Conservation (phyloP, 2,888 invertebrate species). For the Aspidiotus destructor region DNA sequence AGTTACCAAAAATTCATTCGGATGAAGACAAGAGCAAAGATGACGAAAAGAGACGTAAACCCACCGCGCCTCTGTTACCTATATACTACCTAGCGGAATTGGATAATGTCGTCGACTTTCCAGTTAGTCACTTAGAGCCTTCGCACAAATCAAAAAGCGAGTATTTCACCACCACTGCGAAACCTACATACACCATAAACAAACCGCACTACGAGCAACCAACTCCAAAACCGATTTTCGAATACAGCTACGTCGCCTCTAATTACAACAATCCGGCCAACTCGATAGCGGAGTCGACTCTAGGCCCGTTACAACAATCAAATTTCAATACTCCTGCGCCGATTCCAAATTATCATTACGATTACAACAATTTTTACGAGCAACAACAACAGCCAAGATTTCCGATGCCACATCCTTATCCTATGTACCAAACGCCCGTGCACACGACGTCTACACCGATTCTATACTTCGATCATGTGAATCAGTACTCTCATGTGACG, state of each 20-base stretch:
- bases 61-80: slow-evolving; percentile 21
- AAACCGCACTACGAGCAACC: slow-evolving; percentile 31
- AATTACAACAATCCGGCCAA: slow-evolving; percentile 29
- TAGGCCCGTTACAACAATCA: neutral
- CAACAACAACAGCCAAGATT: slow-evolving; percentile 7
- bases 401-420: slow-evolving; percentile 41
- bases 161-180: slow-evolving; percentile 38
- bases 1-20: neutral
- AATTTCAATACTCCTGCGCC: neutral
- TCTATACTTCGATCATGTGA: neutral
- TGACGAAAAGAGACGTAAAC: slow-evolving; percentile 20
- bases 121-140: slow-evolving; percentile 8
- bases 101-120: slow-evolving; percentile 22
- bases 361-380: slow-evolving; percentile 17
- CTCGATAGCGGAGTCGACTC: slow-evolving; percentile 10
- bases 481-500: neutral
- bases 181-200: slow-evolving; percentile 37
- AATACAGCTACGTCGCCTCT: slow-evolving; percentile 36
- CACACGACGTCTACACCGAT: slow-evolving; percentile 16
- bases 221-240: slow-evolving; percentile 33
- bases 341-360: neutral
- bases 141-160: slow-evolving; percentile 17
- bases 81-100: slow-evolving; percentile 30
- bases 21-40: slow-evolving; percentile 2
- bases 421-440: slow-evolving; percentile 10